A percentile compares a stretch with the other conserved stretches of the same genome.
phyloP scores from a whole-genome alignment of 2,797 vertebrate species.

The Acridotheres tristis region DNA sequence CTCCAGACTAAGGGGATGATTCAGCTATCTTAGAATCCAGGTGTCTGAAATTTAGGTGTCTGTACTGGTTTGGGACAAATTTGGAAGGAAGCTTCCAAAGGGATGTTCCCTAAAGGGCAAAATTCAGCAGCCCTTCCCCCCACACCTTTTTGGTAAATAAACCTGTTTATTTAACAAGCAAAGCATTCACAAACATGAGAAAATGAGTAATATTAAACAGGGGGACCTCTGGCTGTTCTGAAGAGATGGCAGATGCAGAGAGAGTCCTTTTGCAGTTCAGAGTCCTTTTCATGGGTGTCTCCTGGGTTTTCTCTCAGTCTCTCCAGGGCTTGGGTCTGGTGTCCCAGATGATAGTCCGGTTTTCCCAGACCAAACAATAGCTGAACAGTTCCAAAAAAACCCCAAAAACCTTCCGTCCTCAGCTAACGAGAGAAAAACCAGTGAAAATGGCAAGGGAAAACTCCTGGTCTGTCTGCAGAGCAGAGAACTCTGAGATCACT shows the following conservation, averaged over 20 bases:
- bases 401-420: background rate
- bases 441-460: background rate
- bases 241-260: background rate
- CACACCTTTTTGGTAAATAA: fast-evolving
- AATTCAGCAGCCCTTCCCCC: background rate
- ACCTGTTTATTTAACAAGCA: background rate
- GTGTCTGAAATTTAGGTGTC: background rate
- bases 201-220: background rate
- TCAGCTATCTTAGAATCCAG: background rate
- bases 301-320: background rate
- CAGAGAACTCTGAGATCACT: background rate
- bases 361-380: background rate
- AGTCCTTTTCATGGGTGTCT: background rate
- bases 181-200: background rate
- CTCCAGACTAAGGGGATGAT: background rate
- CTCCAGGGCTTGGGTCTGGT: fast-evolving
- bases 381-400: background rate
- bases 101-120: background rate
- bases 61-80: background rate
- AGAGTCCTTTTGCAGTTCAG: background rate
- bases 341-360: background rate
- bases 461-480: background rate
- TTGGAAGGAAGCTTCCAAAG: no score
- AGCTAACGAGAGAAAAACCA: background rate
- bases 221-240: background rate